phyloP scores from a whole-genome alignment of 2,888 invertebrate genomes.

The Scaptomyza tumidula region DNA sequence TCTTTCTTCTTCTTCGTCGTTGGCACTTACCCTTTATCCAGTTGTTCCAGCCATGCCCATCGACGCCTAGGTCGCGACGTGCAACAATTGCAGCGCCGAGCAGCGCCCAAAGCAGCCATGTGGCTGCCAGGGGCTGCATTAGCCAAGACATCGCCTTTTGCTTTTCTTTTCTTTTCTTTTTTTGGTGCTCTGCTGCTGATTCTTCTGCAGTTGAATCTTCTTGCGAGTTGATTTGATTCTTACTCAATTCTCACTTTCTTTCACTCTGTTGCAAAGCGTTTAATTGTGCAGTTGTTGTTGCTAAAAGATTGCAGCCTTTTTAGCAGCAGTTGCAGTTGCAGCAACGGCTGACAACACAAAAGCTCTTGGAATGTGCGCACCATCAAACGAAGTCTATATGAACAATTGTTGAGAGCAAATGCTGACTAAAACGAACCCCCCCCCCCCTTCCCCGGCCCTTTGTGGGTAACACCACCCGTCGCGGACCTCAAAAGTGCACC shows the following conservation, averaged over 20 bases:
- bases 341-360: conserved; percentile 1
- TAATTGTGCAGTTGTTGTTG: background rate
- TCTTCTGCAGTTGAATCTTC: no score
- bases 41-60: conserved; percentile 42
- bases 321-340: conserved; percentile 15
- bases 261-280: background rate
- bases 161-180: background rate
- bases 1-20: background rate
- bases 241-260: background rate
- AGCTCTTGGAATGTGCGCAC: conserved; percentile 34
- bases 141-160: conserved; percentile 56
- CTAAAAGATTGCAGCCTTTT: conserved; percentile 46
- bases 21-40: conserved; percentile 54
- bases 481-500: conserved; percentile 2
- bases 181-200: background rate
- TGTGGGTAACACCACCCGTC: background rate
- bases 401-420: conserved; percentile 27
- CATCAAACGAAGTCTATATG: conserved; percentile 20
- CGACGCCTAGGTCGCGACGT: conserved; percentile 18
- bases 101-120: conserved; percentile 68
- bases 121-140: conserved; percentile 58
- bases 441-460: no score
- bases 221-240: no score
- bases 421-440: background rate
- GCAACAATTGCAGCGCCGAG: conserved; percentile 32